phyloP scores from a whole-genome alignment of 2,888 invertebrate genomes.

The Drosophila leonis region DNA sequence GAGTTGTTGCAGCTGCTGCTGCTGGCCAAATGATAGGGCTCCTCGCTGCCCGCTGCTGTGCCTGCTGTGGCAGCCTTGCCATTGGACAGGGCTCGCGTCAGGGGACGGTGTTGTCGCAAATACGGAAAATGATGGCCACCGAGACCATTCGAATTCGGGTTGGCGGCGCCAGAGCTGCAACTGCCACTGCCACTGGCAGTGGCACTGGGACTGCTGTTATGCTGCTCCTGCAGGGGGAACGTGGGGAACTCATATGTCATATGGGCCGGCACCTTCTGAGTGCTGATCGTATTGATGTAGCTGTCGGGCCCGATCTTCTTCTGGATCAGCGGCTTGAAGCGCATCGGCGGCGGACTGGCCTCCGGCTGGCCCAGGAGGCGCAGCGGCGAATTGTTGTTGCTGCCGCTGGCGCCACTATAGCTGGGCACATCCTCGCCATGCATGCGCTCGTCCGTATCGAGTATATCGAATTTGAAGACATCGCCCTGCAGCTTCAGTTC shows the following conservation, averaged over 20 bases:
- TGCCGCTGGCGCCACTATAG: conserved; percentile 78
- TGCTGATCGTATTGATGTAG: conserved; percentile 88
- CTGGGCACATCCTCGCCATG: conserved; percentile 51
- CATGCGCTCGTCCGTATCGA: conserved; percentile 91
- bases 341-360: conserved; percentile 82
- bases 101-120: conserved; percentile 88
- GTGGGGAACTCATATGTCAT: conserved; percentile 84
- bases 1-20: conserved; percentile 41
- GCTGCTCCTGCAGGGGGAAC: conserved; percentile 74
- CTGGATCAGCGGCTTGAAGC: conserved; percentile 87
- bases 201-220: conserved; percentile 16
- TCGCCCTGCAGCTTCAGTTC: conserved; percentile 89
- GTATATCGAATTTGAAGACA: conserved; percentile 93
- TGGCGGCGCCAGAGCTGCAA: conserved; percentile 14
- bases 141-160: conserved; percentile 23
- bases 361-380: conserved; percentile 51
- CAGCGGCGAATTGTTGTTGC: conserved; percentile 79
- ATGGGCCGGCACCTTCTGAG: conserved; percentile 85
- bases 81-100: conserved; percentile 89
- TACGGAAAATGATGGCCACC: conserved; percentile 67
- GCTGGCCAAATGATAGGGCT: conserved; percentile 26
- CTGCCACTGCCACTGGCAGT: not conserved
- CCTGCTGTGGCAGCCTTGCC: conserved; percentile 85
- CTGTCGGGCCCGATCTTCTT: conserved; percentile 91
- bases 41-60: conserved; percentile 59